Conservation (phyloP, 2,797 vertebrate species). For the Hozukius guyotensis region DNA sequence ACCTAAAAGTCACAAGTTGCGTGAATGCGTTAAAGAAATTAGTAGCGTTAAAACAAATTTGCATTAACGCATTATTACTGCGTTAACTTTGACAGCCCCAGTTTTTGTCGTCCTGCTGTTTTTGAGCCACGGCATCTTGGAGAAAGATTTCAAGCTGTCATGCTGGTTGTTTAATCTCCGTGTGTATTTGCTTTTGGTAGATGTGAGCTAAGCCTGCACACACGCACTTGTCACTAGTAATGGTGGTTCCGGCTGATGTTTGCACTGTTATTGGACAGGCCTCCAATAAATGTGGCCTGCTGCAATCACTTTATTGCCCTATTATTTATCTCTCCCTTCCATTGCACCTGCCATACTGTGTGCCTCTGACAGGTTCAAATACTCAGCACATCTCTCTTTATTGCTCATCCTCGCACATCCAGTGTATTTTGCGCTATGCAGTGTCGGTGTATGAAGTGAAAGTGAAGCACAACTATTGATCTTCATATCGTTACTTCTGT, state of each 20-base stretch:
- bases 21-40: too few relatives aligned
- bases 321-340: not conserved
- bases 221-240: not conserved
- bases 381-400: not conserved
- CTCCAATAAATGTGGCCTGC: not conserved
- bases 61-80: accelerated
- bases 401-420: not conserved
- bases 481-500: not conserved
- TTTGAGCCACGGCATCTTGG: not conserved
- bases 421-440: not conserved
- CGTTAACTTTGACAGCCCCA: too few relatives aligned
- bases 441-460: not conserved
- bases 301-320: not conserved
- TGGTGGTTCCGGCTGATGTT: conserved; percentile 15
- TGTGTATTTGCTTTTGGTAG: conserved; percentile 34
- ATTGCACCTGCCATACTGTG: not conserved
- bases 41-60: too few relatives aligned
- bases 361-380: not conserved
- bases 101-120: not conserved
- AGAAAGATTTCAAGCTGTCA: not conserved
- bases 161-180: conserved; percentile 24
- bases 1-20: too few relatives aligned
- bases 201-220: not conserved
- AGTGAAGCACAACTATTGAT: not conserved
- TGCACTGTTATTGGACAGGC: conserved; percentile 8